Conservation (phyloP, 2,888 invertebrate genomes). For the Netelia melanura region DNA sequence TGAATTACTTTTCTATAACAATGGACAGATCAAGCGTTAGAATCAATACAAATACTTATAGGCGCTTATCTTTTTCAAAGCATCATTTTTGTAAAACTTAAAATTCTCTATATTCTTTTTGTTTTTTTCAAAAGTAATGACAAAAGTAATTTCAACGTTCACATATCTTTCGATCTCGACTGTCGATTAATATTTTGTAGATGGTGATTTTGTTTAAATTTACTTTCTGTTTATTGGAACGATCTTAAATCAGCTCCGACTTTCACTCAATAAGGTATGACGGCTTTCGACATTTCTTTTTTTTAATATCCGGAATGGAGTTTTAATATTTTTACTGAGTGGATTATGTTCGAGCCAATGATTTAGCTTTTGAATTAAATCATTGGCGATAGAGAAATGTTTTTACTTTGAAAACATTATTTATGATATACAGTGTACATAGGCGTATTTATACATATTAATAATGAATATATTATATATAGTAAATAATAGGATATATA, state of each 20-base stretch:
- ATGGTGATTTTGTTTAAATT: conserved; percentile 8
- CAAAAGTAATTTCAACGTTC: background rate
- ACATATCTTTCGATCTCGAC: conserved; percentile 19
- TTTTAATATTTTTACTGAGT: conserved; percentile 30
- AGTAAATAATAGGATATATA: conserved; percentile 40
- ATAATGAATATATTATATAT: conserved; percentile 41
- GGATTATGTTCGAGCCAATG: conserved; percentile 32
- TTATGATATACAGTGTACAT: conserved; percentile 63
- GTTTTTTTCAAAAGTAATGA: too few relatives aligned
- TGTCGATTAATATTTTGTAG: conserved; percentile 5
- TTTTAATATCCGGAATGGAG: conserved; percentile 2
- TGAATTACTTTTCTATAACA: too few relatives aligned
- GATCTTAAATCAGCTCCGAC: background rate
- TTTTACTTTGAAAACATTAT: conserved; percentile 54
- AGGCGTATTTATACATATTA: conserved; percentile 68
- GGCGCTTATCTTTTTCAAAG: too few relatives aligned
- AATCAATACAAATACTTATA: too few relatives aligned
- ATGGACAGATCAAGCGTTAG: background rate
- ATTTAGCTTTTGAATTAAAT: conserved; percentile 38
- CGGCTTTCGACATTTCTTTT: background rate
- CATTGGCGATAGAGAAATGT: conserved; percentile 33
- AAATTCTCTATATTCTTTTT: too few relatives aligned
- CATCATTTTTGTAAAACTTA: too few relatives aligned
- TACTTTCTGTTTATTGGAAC: background rate
- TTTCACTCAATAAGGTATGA: conserved; percentile 13